A percentile compares a stretch with the other conserved stretches of the same genome.
Conservation (phyloP, 2,888 invertebrate genomes). For the Mamestra brassicae region DNA sequence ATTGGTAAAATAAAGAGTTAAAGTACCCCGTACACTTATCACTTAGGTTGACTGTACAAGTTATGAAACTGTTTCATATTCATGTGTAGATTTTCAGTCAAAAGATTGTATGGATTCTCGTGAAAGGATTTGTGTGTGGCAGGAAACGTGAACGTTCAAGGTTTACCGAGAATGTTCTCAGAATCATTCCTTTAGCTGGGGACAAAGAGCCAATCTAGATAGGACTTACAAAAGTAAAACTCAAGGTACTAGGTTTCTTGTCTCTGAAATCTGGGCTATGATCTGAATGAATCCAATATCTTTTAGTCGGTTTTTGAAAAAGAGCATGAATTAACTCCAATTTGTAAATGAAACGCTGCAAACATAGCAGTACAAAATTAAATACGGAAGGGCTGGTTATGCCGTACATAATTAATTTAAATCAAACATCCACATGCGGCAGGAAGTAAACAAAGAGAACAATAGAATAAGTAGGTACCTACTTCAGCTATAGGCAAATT, state of each 20-base stretch:
- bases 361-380: not conserved
- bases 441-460: not conserved
- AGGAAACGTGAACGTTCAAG: not conserved
- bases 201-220: not conserved
- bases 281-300: not conserved
- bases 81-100: not conserved
- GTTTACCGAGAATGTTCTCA: conserved; percentile 7
- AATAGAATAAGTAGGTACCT: not conserved
- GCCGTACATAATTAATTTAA: not conserved
- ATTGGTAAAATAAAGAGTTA: not conserved
- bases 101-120: conserved; percentile 3
- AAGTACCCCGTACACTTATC: not conserved
- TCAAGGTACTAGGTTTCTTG: too few relatives aligned
- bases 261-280: not conserved
- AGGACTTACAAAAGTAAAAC: not conserved
- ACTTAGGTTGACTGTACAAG: not conserved
- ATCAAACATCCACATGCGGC: not conserved
- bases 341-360: not conserved
- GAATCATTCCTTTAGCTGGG: not conserved
- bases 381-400: not conserved
- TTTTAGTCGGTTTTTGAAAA: not conserved
- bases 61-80: conserved; percentile 19
- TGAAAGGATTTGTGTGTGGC: conserved; percentile 21
- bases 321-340: not conserved
- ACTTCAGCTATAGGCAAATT: not conserved